Evolutionary conservation across 1,140 invertebrate species (phyloP), one percentile per base, ranked within the genome.

Genomic region (Psix sp.): DNA sequence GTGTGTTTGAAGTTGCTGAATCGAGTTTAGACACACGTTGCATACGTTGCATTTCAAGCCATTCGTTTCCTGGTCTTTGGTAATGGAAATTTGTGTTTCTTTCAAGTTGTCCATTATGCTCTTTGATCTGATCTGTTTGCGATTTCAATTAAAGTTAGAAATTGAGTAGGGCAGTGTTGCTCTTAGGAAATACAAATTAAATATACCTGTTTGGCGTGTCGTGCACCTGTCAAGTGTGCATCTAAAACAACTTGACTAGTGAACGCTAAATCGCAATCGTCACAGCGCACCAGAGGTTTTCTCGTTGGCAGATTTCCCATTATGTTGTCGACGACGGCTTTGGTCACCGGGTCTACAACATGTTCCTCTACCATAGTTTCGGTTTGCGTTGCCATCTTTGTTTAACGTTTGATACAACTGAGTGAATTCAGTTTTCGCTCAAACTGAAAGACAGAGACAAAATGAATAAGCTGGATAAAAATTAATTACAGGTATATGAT

Each of bases 1-100:
- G 81, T 89, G 88, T 39, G 87, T 88, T 71, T 88, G 87, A 5
- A 89, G 79, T 66, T 89, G 88, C 35, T 88, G 87, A 15, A 88
- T 84, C 2, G 88, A 88, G 60, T 89, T 89, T 0, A 88, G 77
- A 60, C 82, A 84, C 15, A 88, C 84, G 75, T 86, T 84, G 60
- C 88, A 89, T 2, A 87, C 78, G 62, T 88, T 87, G 57, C 88
- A 89, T 54, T 85, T 86, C 5, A 89, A 78, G 4, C 82, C 82
- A 57, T 87, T 88, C 1, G 82, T 82, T 66, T 86, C 85, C 60
- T 84, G 77, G 54, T 88, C 84, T 59, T 87, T 87, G 15, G 82
- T 83, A 49, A 88, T 85, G 15, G 82, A 56, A 42, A 86, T 77
- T 76, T 86, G 83, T 13, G 83, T 85, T 65, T 86, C 82, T 71